Conservation (phyloP, 1,140 invertebrate species). For the Drosophila persimilis region DNA sequence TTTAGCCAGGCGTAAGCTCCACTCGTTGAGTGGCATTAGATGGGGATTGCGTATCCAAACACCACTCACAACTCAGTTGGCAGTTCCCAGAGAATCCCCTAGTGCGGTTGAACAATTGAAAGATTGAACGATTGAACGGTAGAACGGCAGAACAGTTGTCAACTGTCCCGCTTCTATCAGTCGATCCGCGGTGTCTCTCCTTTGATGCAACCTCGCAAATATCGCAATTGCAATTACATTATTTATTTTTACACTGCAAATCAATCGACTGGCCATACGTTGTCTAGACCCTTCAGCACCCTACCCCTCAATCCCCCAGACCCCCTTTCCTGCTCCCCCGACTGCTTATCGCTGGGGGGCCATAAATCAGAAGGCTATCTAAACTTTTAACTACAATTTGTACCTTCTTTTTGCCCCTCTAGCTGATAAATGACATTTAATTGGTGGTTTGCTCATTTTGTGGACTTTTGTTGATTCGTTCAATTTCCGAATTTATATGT, state of each 20-base stretch:
- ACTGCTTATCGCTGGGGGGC: conserved; percentile 55
- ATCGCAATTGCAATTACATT: conserved; percentile 69
- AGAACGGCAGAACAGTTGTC: background rate
- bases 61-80: conserved; percentile 32
- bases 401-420: conserved; percentile 34
- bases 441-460: conserved; percentile 35
- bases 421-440: conserved; percentile 80
- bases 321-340: conserved; percentile 22
- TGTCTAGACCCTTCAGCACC: conserved; percentile 8
- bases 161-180: conserved; percentile 15
- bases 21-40: conserved; percentile 71
- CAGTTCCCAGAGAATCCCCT: background rate
- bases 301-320: background rate
- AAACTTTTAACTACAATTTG: conserved; percentile 66
- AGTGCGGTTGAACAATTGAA: too few relatives aligned
- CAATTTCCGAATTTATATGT: too few relatives aligned
- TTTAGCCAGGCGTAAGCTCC: conserved; percentile 54
- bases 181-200: conserved; percentile 33
- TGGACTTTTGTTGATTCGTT: too few relatives aligned
- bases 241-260: conserved; percentile 73
- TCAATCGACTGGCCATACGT: conserved; percentile 49
- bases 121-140: too few relatives aligned
- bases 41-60: conserved; percentile 71
- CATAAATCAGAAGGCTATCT: conserved; percentile 82
- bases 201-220: conserved; percentile 56